phyloP scores from a whole-genome alignment of 2,888 invertebrate genomes.

The Bombylius major region DNA sequence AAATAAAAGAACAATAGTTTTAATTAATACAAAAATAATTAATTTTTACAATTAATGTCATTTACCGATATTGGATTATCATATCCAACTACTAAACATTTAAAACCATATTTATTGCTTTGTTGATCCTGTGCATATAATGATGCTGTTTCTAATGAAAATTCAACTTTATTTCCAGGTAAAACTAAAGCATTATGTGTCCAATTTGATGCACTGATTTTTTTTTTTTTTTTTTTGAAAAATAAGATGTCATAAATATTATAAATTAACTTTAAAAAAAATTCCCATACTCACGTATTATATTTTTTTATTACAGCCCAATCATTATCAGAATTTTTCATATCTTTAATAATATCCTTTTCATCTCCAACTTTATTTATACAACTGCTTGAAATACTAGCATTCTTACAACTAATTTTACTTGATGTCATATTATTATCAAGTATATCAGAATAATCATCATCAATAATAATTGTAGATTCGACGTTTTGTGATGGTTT shows the following conservation, averaged over 20 bases:
- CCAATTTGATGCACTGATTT: slow-evolving; percentile 46
- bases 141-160: slow-evolving; percentile 90
- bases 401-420: slow-evolving; percentile 20
- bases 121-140: slow-evolving; percentile 87
- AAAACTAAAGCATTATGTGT: slow-evolving; percentile 73
- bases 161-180: slow-evolving; percentile 88
- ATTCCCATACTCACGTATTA: slow-evolving; percentile 37
- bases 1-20: background rate
- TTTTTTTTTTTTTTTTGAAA: background rate
- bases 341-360: slow-evolving; percentile 18
- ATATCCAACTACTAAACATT: slow-evolving; percentile 67
- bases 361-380: slow-evolving; percentile 20
- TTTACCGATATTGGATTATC: slow-evolving; percentile 52
- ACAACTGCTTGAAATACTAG: slow-evolving; percentile 24
- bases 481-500: slow-evolving; percentile 18
- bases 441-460: slow-evolving; percentile 30
- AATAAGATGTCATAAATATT: background rate
- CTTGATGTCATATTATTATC: slow-evolving; percentile 28
- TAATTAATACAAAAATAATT: too few relatives aligned
- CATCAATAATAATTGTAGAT: slow-evolving; percentile 17
- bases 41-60: background rate
- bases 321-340: slow-evolving; percentile 25
- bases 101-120: slow-evolving; percentile 64
- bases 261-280: background rate
- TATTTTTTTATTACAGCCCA: slow-evolving; percentile 56